phyloP scores from a whole-genome alignment of 2,113 vertebrate genomes.

The Grallaria varia region DNA sequence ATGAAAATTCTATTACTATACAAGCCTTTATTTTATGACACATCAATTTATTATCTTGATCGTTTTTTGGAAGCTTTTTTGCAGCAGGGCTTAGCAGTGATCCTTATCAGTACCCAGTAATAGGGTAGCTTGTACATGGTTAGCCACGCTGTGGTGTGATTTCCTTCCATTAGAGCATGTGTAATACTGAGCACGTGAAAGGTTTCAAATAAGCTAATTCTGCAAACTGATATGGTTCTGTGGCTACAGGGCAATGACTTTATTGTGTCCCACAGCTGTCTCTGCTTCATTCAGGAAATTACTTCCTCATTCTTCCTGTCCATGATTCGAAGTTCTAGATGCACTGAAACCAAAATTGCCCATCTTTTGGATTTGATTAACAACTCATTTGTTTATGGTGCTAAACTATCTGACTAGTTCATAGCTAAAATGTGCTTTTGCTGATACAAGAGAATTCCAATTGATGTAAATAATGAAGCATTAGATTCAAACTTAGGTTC shows the following conservation, averaged over 20 bases:
- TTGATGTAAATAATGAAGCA: background rate
- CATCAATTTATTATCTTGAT: background rate
- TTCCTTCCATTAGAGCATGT: background rate
- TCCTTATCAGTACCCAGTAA: background rate
- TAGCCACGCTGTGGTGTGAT: background rate
- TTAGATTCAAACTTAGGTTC: background rate
- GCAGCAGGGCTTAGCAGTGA: background rate
- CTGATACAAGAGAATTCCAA: background rate
- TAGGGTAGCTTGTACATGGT: background rate
- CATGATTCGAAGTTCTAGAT: background rate
- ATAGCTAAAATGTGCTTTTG: background rate
- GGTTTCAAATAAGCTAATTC: background rate
- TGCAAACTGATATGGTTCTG: background rate
- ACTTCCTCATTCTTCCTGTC: background rate
- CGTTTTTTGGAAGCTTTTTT: background rate
- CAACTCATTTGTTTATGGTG: background rate
- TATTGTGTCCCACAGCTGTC: background rate
- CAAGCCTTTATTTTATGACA: background rate
- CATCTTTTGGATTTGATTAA: background rate
- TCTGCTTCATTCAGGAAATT: background rate
- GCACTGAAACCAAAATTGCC: background rate
- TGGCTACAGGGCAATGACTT: background rate
- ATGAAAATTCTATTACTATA: background rate
- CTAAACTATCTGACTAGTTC: background rate
- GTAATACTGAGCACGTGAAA: background rate